Evolutionary conservation across 1,140 invertebrate species (phyloP).

Genomic region (Drosophila busckii): DNA sequence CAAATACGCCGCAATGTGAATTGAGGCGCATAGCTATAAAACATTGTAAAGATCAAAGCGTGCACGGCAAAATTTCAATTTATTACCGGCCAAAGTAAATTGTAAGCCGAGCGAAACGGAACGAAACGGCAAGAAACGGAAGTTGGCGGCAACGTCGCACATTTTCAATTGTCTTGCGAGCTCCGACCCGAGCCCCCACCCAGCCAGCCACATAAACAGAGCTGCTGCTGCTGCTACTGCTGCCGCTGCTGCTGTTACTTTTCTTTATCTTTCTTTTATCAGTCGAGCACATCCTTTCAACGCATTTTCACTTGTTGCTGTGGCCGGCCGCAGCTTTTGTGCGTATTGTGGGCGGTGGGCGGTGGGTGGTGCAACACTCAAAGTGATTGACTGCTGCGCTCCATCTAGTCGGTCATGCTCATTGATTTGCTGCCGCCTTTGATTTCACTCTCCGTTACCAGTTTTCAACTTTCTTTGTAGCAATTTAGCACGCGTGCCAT

Average conservation of each 20-base stretch:
- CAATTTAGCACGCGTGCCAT: slow-evolving; percentile 50
- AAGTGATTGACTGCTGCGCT: slow-evolving; percentile 58
- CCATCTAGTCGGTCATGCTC: slow-evolving; percentile 19
- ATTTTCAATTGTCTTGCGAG: slow-evolving; percentile 24
- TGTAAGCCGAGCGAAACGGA: too few relatives aligned
- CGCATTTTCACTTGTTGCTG: slow-evolving; percentile 36
- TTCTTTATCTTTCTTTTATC: slow-evolving; percentile 2
- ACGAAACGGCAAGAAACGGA: too few relatives aligned
- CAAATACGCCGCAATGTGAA: slow-evolving; percentile 29
- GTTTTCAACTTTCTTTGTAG: slow-evolving; percentile 50
- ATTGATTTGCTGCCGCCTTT: slow-evolving; percentile 41
- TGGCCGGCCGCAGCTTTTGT: slow-evolving; percentile 1
- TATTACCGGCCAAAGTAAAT: slow-evolving; percentile 66
- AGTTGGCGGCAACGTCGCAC: slow-evolving; percentile 43
- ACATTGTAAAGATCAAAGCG: slow-evolving; percentile 59
- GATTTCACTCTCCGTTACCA: slow-evolving; percentile 7
- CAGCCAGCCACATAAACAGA: neutral
- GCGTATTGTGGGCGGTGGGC: slow-evolving; percentile 17
- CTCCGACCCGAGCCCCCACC: neutral
- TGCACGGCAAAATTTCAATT: slow-evolving; percentile 60
- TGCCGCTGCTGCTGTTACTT: slow-evolving; percentile 4
- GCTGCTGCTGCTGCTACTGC: slow-evolving; percentile 41
- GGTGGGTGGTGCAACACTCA: slow-evolving; percentile 48
- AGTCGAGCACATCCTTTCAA: slow-evolving; percentile 19
- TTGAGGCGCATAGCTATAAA: slow-evolving; percentile 35